phyloP scores from a whole-genome alignment of 2,888 invertebrate genomes.

The Nineta flava region DNA sequence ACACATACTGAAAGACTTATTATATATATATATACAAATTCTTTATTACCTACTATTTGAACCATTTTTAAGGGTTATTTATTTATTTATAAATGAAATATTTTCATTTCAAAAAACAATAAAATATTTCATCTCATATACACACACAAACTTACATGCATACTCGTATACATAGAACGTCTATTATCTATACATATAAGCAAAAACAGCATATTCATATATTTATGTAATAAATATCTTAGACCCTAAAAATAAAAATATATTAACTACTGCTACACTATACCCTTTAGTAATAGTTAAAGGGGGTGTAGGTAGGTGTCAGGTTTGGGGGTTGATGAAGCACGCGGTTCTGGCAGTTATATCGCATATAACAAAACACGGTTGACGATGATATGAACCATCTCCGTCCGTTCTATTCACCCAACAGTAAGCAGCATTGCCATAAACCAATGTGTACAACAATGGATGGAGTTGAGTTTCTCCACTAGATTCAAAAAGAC shows the following conservation, averaged over 20 bases:
- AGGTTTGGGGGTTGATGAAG: not conserved
- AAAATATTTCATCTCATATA: too few species aligned
- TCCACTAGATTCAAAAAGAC: conserved; percentile 22
- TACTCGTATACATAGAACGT: too few species aligned
- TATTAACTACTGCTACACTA: not conserved
- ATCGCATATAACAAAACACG: not conserved
- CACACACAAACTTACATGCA: too few species aligned
- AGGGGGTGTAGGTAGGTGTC: not conserved
- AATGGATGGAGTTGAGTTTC: not conserved
- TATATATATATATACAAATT: too few species aligned
- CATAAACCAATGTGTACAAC: not conserved
- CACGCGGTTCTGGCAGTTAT: not conserved
- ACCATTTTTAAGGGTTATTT: too few species aligned
- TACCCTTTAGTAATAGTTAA: not conserved
- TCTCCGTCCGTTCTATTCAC: not conserved
- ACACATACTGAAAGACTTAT: too few species aligned
- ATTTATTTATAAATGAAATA: too few species aligned
- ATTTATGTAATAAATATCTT: not conserved
- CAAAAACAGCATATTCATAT: too few species aligned
- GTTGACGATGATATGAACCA: not conserved
- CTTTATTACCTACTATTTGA: too few species aligned
- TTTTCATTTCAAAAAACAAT: too few species aligned
- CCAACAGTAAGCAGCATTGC: too few species aligned
- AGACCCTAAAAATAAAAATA: not conserved
- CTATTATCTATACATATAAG: too few species aligned